A percentile compares a stretch with the other conserved stretches of the same genome.
These are phyloP conservation scores for Dicrurus megarhynchus DNA, from an alignment of 2,113 vertebrate genomes.

Conservation along the genomic window DNA sequence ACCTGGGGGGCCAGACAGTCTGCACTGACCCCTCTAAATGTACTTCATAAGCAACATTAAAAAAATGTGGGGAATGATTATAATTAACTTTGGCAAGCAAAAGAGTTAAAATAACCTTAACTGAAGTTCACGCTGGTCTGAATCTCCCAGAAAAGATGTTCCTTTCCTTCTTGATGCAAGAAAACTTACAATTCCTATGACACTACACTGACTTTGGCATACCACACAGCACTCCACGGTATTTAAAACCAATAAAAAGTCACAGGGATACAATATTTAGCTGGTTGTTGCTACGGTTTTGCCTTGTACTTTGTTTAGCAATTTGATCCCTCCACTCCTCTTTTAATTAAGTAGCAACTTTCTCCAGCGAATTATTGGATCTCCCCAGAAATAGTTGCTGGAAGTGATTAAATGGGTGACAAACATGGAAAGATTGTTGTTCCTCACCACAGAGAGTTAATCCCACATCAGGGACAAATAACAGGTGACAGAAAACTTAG, in stretches of 20 bases:
- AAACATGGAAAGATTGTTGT: background rate
- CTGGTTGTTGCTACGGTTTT: conserved; percentile 20
- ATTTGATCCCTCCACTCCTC: background rate
- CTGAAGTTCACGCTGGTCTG: background rate
- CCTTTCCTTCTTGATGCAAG: background rate
- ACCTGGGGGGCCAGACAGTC: background rate
- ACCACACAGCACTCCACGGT: background rate
- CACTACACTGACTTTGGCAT: background rate
- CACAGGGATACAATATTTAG: background rate
- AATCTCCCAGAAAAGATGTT: background rate
- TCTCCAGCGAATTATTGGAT: background rate
- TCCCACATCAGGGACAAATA: background rate
- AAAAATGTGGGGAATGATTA: background rate
- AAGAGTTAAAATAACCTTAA: background rate
- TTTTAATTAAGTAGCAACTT: background rate
- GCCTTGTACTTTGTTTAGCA: background rate
- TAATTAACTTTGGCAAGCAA: background rate
- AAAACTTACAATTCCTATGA: background rate
- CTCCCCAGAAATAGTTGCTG: background rate
- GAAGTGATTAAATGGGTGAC: background rate
- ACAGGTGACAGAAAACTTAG: background rate
- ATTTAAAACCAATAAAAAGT: conserved; percentile 9
- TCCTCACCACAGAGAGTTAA: background rate
- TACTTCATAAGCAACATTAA: background rate
- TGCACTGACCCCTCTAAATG: background rate